Evolutionary conservation across 64 coral and sea anemone species (phyloP), one percentile per base, ranked within the genome.

Genomic region (Actinia equina): DNA sequence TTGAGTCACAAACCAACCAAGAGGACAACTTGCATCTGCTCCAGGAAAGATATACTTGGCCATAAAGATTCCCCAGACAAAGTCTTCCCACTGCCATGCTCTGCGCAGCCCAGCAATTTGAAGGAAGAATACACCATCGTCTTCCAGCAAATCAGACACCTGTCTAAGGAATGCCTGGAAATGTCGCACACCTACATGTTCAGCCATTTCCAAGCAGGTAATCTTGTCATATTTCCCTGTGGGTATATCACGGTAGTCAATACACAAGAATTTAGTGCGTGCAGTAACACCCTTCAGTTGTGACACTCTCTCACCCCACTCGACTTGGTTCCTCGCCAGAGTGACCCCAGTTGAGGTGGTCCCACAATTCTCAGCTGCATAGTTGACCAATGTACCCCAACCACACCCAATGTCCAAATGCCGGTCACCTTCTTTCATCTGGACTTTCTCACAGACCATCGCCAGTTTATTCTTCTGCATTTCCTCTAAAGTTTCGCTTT

Each of bases 201-300:
- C 97, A 0, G 97, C 97, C 97, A 99, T 99, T 93, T 99, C 97
- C 88, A 99, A 83, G 61, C 97, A 99, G 44, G 97, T 99, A 30
- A 99, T 95, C 62, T 99, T 99, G 80, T 99, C 91, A 59, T 87
- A 99, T 59, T 92, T 88, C 2, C 43, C 54, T 1, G 25, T 42
- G 56, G 97, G 97, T 23, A 99, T 99, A 77, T 99, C 97, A 86
- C 97, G 93, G n/a, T 99, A 99, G 63, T 99, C 97, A 52, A 99
- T 62, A 54, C 97, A 99, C 56, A 95, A 77, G 81, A 99, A 99
- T 19, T 93, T 95, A 52, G 83, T 91, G 14, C 30, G 76, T 23
- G 43, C n/a, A 14, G 71, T 84, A 22, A 91, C 87, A 59, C 82
- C 79, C 55, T 93, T 95, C 46, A 89, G 86, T 14, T 61, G 14